phyloP scores from a whole-genome alignment of 1,140 invertebrate species.

The Zaprionus nigranus region DNA sequence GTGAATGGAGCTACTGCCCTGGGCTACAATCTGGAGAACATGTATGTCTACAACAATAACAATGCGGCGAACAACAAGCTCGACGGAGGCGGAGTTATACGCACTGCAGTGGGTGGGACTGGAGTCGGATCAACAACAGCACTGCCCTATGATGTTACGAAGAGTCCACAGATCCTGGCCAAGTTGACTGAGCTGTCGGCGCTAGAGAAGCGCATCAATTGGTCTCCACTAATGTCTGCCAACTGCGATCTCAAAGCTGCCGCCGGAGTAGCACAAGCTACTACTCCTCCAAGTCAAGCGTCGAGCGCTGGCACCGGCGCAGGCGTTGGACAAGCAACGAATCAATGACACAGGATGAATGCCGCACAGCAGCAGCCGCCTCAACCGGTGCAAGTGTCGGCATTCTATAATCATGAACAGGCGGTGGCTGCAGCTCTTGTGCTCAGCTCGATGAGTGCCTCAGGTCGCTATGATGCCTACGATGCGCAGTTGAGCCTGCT shows the following conservation, averaged over 20 bases:
- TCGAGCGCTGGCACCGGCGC: constrained; percentile 26
- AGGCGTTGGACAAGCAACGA: constrained; percentile 36
- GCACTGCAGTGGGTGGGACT: neutral
- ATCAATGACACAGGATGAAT: constrained; percentile 75
- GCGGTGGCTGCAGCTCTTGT: constrained; percentile 74
- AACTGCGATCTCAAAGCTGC: constrained; percentile 25
- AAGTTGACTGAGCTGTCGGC: constrained; percentile 52
- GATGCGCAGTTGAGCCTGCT: constrained; percentile 42
- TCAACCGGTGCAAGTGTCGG: constrained; percentile 64
- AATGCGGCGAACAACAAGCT: constrained; percentile 15
- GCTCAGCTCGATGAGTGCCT: constrained; percentile 72
- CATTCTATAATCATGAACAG: constrained; percentile 78
- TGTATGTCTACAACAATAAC: constrained; percentile 59
- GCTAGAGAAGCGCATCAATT: constrained; percentile 61
- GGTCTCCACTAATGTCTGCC: constrained; percentile 31
- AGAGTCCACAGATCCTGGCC: constrained; percentile 53
- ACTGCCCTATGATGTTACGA: constrained; percentile 49
- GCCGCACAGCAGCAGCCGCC: constrained; percentile 53
- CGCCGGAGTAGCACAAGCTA: neutral
- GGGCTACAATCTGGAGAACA: constrained; percentile 57
- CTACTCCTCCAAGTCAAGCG: constrained; percentile 9
- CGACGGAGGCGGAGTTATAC: constrained; percentile 16
- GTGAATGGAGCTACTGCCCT: constrained; percentile 33
- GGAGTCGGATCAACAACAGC: neutral
- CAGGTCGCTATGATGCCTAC: constrained; percentile 60